Evolutionary conservation across 2,113 vertebrate genomes (phyloP).

Genomic region (Lagenorhynchus albirostris): DNA sequence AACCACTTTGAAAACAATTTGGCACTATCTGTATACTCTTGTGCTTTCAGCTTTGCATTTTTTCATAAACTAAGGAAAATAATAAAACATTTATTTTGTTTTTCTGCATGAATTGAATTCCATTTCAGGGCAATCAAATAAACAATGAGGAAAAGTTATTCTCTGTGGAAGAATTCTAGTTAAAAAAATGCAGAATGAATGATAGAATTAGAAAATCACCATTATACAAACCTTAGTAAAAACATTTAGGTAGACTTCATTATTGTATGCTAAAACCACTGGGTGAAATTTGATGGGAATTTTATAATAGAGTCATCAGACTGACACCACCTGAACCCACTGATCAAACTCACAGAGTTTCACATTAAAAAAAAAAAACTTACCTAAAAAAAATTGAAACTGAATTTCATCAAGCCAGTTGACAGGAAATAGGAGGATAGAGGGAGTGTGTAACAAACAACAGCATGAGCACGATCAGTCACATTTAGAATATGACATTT

Average conservation of each 20-base stretch:
- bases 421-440: neutral
- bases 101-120: neutral
- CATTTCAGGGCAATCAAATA: neutral
- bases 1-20: neutral
- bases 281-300: neutral
- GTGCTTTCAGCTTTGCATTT: neutral
- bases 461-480: neutral
- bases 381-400: neutral
- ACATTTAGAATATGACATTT: neutral
- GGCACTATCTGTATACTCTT: neutral
- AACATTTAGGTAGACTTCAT: neutral
- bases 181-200: neutral
- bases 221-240: neutral
- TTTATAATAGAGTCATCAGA: neutral
- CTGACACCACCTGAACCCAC: neutral
- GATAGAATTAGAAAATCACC: neutral
- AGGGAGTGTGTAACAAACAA: neutral
- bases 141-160: neutral
- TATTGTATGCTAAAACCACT: neutral
- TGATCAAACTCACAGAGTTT: neutral
- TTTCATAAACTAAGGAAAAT: neutral
- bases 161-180: neutral
- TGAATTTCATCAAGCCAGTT: neutral
- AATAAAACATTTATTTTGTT: neutral
- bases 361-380: neutral